These are phyloP conservation scores for Lomographa bimaculata DNA, from an alignment of 2,888 invertebrate species.

Conservation along the genomic window DNA sequence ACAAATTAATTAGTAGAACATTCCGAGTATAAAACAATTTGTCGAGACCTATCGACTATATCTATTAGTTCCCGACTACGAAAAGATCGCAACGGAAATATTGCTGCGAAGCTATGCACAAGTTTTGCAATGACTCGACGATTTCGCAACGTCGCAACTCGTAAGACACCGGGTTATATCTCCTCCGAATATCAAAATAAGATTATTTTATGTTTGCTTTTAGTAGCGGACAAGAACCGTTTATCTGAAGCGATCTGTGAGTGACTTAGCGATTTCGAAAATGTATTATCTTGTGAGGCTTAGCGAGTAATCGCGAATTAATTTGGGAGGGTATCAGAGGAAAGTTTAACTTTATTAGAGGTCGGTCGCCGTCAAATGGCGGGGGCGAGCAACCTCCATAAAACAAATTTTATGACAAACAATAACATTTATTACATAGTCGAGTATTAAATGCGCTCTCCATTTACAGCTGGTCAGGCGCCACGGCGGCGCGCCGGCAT, in stretches of 20 bases:
- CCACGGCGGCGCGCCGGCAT: constrained; percentile 55
- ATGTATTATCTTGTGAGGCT: constrained; percentile 40
- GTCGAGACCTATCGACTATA: constrained; percentile 43
- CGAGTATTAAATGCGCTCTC: constrained; percentile 74
- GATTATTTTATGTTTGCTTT: constrained; percentile 58
- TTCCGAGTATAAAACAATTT: constrained; percentile 23
- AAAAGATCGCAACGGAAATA: constrained; percentile 57
- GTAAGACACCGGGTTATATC: constrained; percentile 52
- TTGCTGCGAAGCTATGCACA: constrained; percentile 58
- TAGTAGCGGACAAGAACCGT: constrained; percentile 41
- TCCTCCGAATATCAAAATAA: constrained; percentile 64
- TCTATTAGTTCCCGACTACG: constrained; percentile 41
- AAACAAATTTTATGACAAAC: constrained; percentile 79
- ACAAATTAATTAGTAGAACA: constrained; percentile 10
- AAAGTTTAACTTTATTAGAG: constrained; percentile 69
- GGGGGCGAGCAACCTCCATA: constrained; percentile 69
- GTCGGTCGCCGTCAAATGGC: constrained; percentile 57
- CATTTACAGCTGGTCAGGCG: constrained; percentile 71
- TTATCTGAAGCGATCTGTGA: constrained; percentile 41
- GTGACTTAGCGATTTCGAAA: constrained; percentile 29
- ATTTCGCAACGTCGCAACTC: constrained; percentile 52
- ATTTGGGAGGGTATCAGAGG: constrained; percentile 54
- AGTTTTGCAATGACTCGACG: constrained; percentile 67
- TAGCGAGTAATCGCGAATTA: constrained; percentile 50
- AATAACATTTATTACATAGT: constrained; percentile 81